Percentiles rank a stretch among this genome's conserved stretches.
These are phyloP conservation scores for Calliopum simillimum DNA, from an alignment of 2,888 invertebrate species.

Conservation along the genomic window DNA sequence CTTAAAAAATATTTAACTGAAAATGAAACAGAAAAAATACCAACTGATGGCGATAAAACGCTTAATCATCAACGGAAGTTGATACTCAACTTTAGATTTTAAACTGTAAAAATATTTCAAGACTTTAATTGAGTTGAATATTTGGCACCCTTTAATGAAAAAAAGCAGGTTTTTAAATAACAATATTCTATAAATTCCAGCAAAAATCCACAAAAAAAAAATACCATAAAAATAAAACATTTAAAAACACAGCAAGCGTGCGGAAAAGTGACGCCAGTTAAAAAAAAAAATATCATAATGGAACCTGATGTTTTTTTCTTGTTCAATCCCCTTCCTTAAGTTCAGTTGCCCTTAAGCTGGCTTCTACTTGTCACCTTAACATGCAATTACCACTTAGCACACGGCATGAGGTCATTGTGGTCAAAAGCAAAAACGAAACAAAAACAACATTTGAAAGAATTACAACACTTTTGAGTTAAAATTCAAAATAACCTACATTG, in stretches of 20 bases:
- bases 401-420: slow-evolving; percentile 49
- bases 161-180: neutral
- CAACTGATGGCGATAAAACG: slow-evolving; percentile 17
- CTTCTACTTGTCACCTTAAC: slow-evolving; percentile 47
- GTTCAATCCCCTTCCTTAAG: too few species aligned
- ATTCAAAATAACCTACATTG: neutral
- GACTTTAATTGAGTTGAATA: too few species aligned
- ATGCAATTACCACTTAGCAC: slow-evolving; percentile 45
- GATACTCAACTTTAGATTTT: neutral
- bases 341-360: slow-evolving; percentile 20
- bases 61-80: neutral
- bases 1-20: neutral
- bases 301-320: too few species aligned
- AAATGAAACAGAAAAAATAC: neutral
- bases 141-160: too few species aligned
- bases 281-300: neutral
- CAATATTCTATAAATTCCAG: neutral
- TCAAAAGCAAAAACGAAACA: slow-evolving; percentile 34
- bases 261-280: slow-evolving; percentile 59
- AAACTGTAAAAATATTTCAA: neutral
- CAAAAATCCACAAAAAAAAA: slow-evolving; percentile 3
- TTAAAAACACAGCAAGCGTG: slow-evolving; percentile 51
- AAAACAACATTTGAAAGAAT: slow-evolving; percentile 3
- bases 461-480: neutral
- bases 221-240: too few species aligned